These are phyloP conservation scores for Drosophila hydei DNA, from an alignment of 1,140 invertebrate genomes.

Conservation along the genomic window DNA sequence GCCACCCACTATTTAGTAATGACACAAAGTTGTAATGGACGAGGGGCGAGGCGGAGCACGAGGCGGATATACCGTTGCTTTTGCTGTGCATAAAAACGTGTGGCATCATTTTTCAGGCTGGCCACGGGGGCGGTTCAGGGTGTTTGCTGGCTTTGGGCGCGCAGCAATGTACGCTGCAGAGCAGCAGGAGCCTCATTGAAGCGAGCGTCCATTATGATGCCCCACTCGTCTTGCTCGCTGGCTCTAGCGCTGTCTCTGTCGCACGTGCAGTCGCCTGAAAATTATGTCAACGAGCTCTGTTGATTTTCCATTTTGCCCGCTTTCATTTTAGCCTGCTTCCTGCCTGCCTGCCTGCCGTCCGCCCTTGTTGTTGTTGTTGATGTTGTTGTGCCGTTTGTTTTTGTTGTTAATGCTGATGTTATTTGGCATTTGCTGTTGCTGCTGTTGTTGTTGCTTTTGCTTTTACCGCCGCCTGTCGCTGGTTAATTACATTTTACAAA, in stretches of 20 bases:
- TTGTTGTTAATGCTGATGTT: conserved; percentile 54
- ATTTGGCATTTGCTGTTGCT: conserved; percentile 43
- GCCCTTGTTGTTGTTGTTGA: conserved; percentile 24
- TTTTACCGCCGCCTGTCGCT: conserved; percentile 55
- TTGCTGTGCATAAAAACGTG: conserved; percentile 47
- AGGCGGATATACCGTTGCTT: background rate
- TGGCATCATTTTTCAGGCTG: conserved; percentile 58
- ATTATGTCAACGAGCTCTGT: conserved; percentile 83
- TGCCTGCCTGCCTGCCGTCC: conserved; percentile 19
- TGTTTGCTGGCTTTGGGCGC: conserved; percentile 66
- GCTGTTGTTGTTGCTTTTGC: conserved; percentile 32
- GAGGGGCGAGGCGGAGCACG: background rate
- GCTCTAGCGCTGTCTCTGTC: conserved; percentile 9
- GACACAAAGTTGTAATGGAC: conserved; percentile 55
- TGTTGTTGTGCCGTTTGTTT: conserved; percentile 41
- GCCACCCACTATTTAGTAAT: conserved; percentile 71
- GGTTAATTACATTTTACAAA: conserved; percentile 84
- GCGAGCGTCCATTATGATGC: conserved; percentile 29
- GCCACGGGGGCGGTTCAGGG: conserved; percentile 13
- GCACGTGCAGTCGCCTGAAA: conserved; percentile 60
- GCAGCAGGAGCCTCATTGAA: conserved; percentile 6
- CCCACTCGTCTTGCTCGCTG: conserved; percentile 12
- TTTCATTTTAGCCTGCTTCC: conserved; percentile 49
- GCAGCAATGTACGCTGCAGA: conserved; percentile 37
- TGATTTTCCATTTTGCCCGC: conserved; percentile 72